Evolutionary conservation across 92 coral and sea anemone genomes (phyloP), one percentile per base, ranked within the genome.

Genomic region (Zoanthus solanderi): DNA sequence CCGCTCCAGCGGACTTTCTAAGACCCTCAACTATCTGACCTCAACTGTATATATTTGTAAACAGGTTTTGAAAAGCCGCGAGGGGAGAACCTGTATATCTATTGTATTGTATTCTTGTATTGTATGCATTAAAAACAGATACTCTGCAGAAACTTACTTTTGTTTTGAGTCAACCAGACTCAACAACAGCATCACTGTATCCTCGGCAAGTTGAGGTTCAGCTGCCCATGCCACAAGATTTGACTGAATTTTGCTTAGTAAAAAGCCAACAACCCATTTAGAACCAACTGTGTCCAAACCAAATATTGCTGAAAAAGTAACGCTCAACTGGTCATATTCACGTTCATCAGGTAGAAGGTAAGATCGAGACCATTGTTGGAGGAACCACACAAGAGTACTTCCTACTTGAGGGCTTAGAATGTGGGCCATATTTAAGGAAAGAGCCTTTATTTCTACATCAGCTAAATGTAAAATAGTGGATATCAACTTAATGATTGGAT

Each of bases 321-420:
- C 89, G 61, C 99, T 95, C 15, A 97, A 82, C 84, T 93, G 96
- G 29, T 89, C 96, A 80, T 92, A 97, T 58, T 97, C 99, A 4
- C 89, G 88, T 88, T 97, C 99, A 61, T 93, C 92, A 7, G 98
- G 98, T 76, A 97, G 79, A 73, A 97, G 91, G 79, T 97, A 97
- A 9, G 98, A 94, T 71, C 93, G 93, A 16, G 94, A 85, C 90
- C 94, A 93, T 84, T 93, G 96, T 48, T 90, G 92, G 53, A 97
- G 88, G 81, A 96, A 93, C 99, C 99, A 97, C 10, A 95, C 98
- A 65, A 97, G 93, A 78, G 96, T 95, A 67, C 98, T 92, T 31
- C 95, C 98, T 6, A 96, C 95, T 76, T 96, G 98, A 11, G 99
- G 99, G 94, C 98, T 96, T 63, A 96, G 74, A 15, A 89, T 87